Evolutionary conservation across 1,140 invertebrate genomes (phyloP), one percentile per base, ranked within the genome.

Genomic region (Camponotus vicinus): DNA sequence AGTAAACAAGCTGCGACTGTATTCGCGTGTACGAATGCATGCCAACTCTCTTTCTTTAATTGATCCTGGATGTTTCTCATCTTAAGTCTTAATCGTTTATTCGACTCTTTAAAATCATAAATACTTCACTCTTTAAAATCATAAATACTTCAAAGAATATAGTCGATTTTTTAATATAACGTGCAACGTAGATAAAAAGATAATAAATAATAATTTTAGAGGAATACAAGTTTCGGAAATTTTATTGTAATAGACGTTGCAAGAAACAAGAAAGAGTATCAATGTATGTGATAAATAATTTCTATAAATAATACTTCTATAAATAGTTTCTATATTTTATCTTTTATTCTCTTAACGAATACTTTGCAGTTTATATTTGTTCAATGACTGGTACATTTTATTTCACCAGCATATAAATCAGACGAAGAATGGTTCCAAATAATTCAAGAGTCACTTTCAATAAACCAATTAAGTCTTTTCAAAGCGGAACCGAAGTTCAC

Each of bases 1-100:
- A 75, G 55, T 75, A 83, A 83, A 83, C 79, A 83, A 75, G 79
- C 67, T 61, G 27, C 40, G 27, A 27, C 9, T 63, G n/a, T 61
- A 61, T 75, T 73, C 55, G 37, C 34, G n/a, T 21, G n/a, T 11
- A 32, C 45, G 8, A 15, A 45, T 42, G 13, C 11, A 45, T 42
- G 13, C 11, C 40, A 15, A n/a, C 27, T 67, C 27, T 67, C 11
- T n/a, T 21, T 37, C 18, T 79, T 71, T 79, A 67, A 70, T 80
- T 55, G 32, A 37, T 73, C 70, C 32, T 52, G 49, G 15, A 52
- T 15, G 49, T n/a, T 57, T 8, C 27, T 59, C 40, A 27, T 69
- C 18, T 34, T 2, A 55, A 57, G 21, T 59, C 40, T 73, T 21
- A 61, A 61, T 71, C 27, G 49, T 71, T 82, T 73, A 21, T 11